A percentile compares a stretch with the other conserved stretches of the same genome.
Evolutionary conservation across 2,797 vertebrate genomes (phyloP).

Genomic region (Spatula clypeata): DNA sequence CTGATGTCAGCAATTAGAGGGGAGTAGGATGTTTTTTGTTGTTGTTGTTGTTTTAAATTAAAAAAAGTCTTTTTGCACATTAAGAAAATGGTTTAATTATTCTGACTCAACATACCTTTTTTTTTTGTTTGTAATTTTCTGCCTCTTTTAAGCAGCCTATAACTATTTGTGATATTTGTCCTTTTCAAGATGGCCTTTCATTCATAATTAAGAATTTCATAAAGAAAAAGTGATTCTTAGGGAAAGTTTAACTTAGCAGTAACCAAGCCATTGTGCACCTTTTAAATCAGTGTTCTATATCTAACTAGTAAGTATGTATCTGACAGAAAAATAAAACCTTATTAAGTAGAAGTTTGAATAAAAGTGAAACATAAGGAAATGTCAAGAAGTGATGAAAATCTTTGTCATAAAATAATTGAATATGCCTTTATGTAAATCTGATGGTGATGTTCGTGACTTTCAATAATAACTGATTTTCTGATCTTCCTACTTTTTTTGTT

Average conservation of each 20-base stretch:
- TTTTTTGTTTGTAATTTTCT: neutral
- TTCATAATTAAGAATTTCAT: conserved; percentile 83
- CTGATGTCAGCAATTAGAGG: neutral
- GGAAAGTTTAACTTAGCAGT: conserved; percentile 84
- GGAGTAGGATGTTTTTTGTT: neutral
- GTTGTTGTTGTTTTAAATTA: neutral
- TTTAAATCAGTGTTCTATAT: conserved; percentile 73
- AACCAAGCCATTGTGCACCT: conserved; percentile 82
- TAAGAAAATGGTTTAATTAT: neutral
- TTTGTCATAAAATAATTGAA: neutral
- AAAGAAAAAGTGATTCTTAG: conserved; percentile 79
- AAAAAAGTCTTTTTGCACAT: neutral
- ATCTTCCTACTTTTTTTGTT: neutral
- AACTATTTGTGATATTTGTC: conserved; percentile 79
- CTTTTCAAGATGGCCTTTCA: conserved; percentile 80
- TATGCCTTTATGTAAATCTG: conserved; percentile 11
- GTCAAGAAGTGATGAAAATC: conserved; percentile 20
- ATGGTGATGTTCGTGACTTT: neutral
- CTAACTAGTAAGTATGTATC: neutral
- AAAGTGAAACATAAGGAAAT: neutral
- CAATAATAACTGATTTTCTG: neutral
- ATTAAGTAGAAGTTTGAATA: neutral
- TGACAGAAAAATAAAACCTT: neutral
- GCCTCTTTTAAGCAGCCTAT: conserved; percentile 54
- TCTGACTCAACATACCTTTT: neutral